Base-by-base conservation (phyloP, 2,797 vertebrate species). In the Craterocephalus amniculus region DNA sequence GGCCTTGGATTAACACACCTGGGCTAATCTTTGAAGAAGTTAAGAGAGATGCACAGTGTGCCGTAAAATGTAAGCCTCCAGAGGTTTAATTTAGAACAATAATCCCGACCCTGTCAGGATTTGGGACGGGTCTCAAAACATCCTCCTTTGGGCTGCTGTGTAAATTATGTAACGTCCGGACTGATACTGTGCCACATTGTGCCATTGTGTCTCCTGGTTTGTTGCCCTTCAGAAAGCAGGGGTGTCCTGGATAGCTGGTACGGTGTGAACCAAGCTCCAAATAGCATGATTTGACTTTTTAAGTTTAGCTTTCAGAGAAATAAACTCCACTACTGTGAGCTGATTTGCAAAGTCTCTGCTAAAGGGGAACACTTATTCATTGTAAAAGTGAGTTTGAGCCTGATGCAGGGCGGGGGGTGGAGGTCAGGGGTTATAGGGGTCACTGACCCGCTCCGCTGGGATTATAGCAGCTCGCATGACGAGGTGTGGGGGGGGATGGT, bases 401-500 rank as follows among this genome's bases (percentile, higher is more conserved):
- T 40, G 1, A 43, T 49, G 18, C 32, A 9, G 24, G 5, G 52
- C 35, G 49, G 7, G 64, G 70, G 63, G 59, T 60, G 59, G 60
- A 84, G 83, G 84, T 83, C 63, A 6, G 26, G 9, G 72, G 64
- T 67, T 27, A 34, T 20, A 4, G 24, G 49, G 74, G 74, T 84
- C 48, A 9, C 34, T 63, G 81, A 80, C 81, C 80, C 74, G 38
- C 66, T 43, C 64, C 36, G 0, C 55, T 71, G 35, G 86, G 79
- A 88, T 84, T 86, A 81, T 79, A 73, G 61, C 58, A 43, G 76
- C 38, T 57, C 61, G 61, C 10, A 43, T 51, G 26, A 68, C 72
- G 78, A 49, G 29, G 49, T 55, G 71, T 70, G 60, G 74, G 86
- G 74, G 86, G 84, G 83, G 86, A 78, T 67, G 83, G 80, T 75